These are phyloP conservation scores for Caenorhabditis macrosperma DNA, from an alignment of 2,888 invertebrate species.

Conservation along the genomic window DNA sequence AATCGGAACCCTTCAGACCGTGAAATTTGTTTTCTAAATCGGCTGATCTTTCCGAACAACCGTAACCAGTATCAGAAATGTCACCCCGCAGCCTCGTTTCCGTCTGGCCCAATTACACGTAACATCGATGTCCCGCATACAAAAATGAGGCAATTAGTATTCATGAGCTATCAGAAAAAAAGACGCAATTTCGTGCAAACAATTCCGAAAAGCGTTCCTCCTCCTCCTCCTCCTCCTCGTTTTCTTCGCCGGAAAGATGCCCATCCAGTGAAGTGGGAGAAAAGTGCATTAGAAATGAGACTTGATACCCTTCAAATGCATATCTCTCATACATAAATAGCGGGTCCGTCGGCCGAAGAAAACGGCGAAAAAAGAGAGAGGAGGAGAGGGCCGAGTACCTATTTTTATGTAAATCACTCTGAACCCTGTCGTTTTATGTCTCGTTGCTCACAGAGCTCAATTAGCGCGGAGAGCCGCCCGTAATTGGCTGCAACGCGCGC, in stretches of 20 bases:
- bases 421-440: not conserved
- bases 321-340: slow-evolving; percentile 28
- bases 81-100: too few relatives aligned
- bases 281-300: slow-evolving; percentile 38
- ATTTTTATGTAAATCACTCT: slow-evolving; percentile 5
- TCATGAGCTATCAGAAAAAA: slow-evolving; percentile 1
- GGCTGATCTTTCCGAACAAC: too few relatives aligned
- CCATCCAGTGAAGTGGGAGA: not conserved
- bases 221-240: not conserved
- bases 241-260: not conserved
- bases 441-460: not conserved
- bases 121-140: not conserved
- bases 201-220: not conserved
- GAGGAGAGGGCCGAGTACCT: not conserved
- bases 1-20: too few relatives aligned
- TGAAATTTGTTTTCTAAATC: too few relatives aligned
- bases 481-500: not conserved
- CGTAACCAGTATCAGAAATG: too few relatives aligned
- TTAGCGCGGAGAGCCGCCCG: not conserved
- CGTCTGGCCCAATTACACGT: too few relatives aligned
- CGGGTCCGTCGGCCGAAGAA: not conserved
- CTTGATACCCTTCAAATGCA: slow-evolving; percentile 36
- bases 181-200: not conserved
- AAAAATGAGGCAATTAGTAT: not conserved
- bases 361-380: not conserved